Base-by-base conservation (phyloP, 2,113 vertebrate genomes). In the Halichoerus grypus region DNA sequence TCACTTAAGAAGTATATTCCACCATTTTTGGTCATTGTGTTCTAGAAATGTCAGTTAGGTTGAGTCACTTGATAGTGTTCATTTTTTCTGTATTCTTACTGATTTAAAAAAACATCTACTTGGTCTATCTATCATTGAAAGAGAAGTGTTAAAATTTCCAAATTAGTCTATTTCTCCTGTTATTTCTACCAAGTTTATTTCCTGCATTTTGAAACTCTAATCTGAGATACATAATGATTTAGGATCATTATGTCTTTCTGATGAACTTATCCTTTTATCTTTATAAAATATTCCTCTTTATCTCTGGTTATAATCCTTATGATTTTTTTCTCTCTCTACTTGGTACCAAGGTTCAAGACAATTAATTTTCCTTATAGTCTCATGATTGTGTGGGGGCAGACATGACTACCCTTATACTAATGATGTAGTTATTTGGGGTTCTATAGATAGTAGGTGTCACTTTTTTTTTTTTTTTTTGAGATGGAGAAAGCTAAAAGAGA, bases 131-230 rank as follows among this genome's bases (percentile, higher is more conserved):
- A 9, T 51, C n/a, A 86, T 59, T 61, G 49, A 89, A 86, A 63
- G 19, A 55, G 28, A 71, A 81, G 31, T 72, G 81, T 51, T 93
- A 80, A 93, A 5, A 19, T 76, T 77, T 94, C 33, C 67, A 26
- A 72, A 85, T 76, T 26, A 81, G 59, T 57, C 53, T 65, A 22
- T 87, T 93, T 83, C 33, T 53, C 39, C 61, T 59, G 93, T 86
- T 77, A 82, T 28, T 86, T 82, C 36, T 92, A 11, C 71, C 16
- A 92, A 51, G 71, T 77, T 92, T 67, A 31, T 46, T 33, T 71
- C 22, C 26, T 81, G 46, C 16, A 65, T 90, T 94, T 79, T 72
- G 71, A 94, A 90, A 89, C 42, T 82, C 49, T 95, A 57, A 72
- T 86, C 80, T 4, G 18, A 65, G 33, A 36, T 57, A 79, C 65